phyloP scores from a whole-genome alignment of 2,888 invertebrate genomes.

The Patella pellucida region DNA sequence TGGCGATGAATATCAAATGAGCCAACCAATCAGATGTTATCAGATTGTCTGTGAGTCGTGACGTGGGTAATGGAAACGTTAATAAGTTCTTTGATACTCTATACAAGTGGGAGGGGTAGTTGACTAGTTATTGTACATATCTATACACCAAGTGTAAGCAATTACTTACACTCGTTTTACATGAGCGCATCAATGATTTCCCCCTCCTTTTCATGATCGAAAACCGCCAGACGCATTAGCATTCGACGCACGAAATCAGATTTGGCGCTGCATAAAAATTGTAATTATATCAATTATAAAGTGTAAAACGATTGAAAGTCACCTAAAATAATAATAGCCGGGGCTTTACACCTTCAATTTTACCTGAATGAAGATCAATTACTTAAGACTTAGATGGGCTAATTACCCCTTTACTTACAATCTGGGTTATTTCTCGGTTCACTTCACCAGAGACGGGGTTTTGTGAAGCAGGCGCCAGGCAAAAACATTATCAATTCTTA shows the following conservation, averaged over 20 bases:
- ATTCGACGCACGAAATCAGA: neutral
- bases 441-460: slow-evolving; percentile 1
- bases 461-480: slow-evolving; percentile 4
- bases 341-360: slow-evolving; percentile 4
- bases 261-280: slow-evolving; percentile 1
- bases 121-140: slow-evolving; percentile 3
- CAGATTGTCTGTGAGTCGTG: slow-evolving; percentile 9
- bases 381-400: slow-evolving; percentile 7
- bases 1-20: neutral
- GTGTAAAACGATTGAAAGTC: neutral
- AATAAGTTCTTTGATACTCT: neutral
- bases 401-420: slow-evolving; percentile 4
- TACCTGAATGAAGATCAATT: neutral
- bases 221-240: slow-evolving; percentile 1
- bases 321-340: neutral
- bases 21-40: slow-evolving; percentile 6
- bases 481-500: slow-evolving; percentile 9
- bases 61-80: slow-evolving; percentile 7
- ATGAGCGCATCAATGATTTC: neutral
- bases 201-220: neutral
- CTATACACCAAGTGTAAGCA: slow-evolving; percentile 2
- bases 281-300: slow-evolving; percentile 1
- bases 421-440: slow-evolving; percentile 9
- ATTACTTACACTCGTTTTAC: slow-evolving; percentile 5
- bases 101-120: slow-evolving; percentile 4